Evolutionary conservation across 1,140 invertebrate genomes (phyloP), one percentile per base, ranked within the genome.

Genomic region (Ctenoplectra terminalis): DNA sequence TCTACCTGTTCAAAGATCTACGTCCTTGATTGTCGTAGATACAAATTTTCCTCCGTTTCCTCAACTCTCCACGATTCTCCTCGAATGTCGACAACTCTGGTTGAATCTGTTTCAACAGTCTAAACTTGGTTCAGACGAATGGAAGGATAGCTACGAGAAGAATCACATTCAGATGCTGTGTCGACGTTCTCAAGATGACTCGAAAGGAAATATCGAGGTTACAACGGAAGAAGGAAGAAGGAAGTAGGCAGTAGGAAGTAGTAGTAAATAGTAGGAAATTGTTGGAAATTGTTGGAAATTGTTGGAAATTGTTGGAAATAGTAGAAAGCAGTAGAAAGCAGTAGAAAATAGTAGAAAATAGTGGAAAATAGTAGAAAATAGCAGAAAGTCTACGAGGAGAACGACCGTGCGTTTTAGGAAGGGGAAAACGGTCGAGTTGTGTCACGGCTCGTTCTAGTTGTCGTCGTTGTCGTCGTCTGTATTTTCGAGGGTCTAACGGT

Each of bases 401-500:
- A 66, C 8, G 29, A 29, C 11, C n/a, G 34, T 20, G 52, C 79
- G 63, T 78, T 40, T 67, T 50, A 63, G 26, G 4, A 48, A 48
- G 37, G 52, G 17, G 61, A 23, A 56, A 74, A 54, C 48, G 69
- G 43, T 43, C 23, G 50, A 84, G 71, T 88, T 61, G 40, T 43
- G 63, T 73, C 29, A 67, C 67, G 63, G 71, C 43, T 77, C 58
- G 77, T 78, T 9, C 43, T 77, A 52, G 77, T 78, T 9, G 6
- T 40, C 9, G 3, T 46, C 60, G 60, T 80, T 48, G 81, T 83
- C 58, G 84, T 70, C 54, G 74, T 82, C 75, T 80, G 67, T 46
- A 73, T 69, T 81, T 73, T 84, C 69, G 50, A 72, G 73, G 74
- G 69, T 64, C 74, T 46, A 67, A 66, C 80, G 77, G 76, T 70